A percentile compares a stretch with the other conserved stretches of the same genome.
Evolutionary conservation across 2,797 vertebrate genomes (phyloP).

Genomic region (Sarcophilus harrisii): DNA sequence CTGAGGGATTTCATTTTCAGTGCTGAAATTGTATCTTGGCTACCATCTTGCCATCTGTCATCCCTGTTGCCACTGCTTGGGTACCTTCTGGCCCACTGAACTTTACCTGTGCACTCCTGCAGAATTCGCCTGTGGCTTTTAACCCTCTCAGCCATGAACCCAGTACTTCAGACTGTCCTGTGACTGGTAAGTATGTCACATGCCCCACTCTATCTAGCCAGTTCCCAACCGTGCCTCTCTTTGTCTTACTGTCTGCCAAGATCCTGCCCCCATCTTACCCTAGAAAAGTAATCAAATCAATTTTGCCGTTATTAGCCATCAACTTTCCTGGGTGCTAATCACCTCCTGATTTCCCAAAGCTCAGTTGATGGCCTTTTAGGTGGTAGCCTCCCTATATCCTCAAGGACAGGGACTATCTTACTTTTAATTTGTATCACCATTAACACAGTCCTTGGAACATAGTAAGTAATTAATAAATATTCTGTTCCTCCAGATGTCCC

Average conservation of each 20-base stretch:
- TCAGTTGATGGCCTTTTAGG: too few species aligned
- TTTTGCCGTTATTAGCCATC: too few species aligned
- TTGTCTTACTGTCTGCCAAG: background rate
- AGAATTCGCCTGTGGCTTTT: background rate
- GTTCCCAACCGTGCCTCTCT: background rate
- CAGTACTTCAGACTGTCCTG: background rate
- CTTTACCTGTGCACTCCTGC: background rate
- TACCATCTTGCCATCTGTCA: background rate
- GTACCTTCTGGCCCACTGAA: background rate
- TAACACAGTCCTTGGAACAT: too few species aligned
- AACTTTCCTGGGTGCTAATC: too few species aligned
- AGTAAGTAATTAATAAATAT: too few species aligned
- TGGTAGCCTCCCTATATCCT: too few species aligned
- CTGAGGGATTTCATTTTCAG: background rate
- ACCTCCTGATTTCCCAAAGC: too few species aligned
- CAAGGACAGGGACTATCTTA: too few species aligned
- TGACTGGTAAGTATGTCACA: background rate
- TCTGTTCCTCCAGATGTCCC: too few species aligned
- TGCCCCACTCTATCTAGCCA: background rate
- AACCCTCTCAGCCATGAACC: background rate
- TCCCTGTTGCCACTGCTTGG: background rate
- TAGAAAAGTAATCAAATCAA: too few species aligned
- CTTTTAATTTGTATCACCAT: too few species aligned
- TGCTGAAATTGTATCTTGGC: background rate
- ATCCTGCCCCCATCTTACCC: too few species aligned